Conservation (phyloP, 2,888 invertebrate genomes). For the Rhaphigaster nebulosa region DNA sequence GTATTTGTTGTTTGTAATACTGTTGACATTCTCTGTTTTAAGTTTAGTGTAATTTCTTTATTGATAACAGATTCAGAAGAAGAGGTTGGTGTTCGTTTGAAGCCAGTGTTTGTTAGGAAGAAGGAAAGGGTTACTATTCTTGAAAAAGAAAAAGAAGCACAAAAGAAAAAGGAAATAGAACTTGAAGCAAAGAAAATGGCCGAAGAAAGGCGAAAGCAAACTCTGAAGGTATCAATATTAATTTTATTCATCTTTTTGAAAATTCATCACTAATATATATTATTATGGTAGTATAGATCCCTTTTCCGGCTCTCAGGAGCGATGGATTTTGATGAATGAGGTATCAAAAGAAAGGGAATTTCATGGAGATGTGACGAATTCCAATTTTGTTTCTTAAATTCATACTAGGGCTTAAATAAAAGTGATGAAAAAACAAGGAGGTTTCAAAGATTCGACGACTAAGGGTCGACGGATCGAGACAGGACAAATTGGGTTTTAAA, state of each 20-base stretch:
- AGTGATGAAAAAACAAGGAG: too few species aligned
- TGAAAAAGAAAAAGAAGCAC: constrained; percentile 91
- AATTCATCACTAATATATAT: background rate
- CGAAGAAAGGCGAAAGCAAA: constrained; percentile 90
- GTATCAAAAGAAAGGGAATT: too few species aligned
- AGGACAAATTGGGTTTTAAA: too few species aligned
- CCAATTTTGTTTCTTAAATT: too few species aligned
- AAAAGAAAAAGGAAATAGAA: constrained; percentile 87
- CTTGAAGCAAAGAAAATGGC: constrained; percentile 85
- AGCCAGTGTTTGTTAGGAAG: constrained; percentile 94
- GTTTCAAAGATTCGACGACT: too few species aligned
- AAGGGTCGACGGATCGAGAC: too few species aligned
- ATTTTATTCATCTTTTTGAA: background rate
- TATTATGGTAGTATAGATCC: too few species aligned
- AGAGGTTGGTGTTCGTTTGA: constrained; percentile 91
- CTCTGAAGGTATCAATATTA: constrained; percentile 76
- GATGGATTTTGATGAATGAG: too few species aligned
- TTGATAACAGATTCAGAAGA: constrained; percentile 80
- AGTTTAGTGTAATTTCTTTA: background rate
- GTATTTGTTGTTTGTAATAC: too few species aligned
- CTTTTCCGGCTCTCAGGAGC: too few species aligned
- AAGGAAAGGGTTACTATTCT: constrained; percentile 94
- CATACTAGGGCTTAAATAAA: too few species aligned
- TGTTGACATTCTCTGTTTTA: background rate
- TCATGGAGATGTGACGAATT: too few species aligned